Percentiles rank a stretch among this genome's conserved stretches.
These are phyloP conservation scores for Siniperca knerii DNA, from an alignment of 2,113 vertebrate genomes.

Conservation along the genomic window DNA sequence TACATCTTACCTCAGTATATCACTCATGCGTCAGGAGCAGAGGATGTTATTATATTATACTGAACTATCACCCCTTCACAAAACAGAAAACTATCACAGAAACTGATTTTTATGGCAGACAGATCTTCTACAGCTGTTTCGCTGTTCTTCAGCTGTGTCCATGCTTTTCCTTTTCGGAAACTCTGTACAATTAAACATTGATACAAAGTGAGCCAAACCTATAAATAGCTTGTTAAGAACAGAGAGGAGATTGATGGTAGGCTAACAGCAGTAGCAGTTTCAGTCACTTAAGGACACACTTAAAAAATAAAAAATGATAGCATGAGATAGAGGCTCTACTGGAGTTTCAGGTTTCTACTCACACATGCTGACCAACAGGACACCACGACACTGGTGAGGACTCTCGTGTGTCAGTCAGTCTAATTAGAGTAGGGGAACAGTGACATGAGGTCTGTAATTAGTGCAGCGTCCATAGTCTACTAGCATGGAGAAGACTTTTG, in stretches of 20 bases:
- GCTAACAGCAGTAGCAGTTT: conserved; percentile 20
- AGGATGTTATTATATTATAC: not conserved
- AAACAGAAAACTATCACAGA: conserved; percentile 31
- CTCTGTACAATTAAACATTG: conserved; percentile 64
- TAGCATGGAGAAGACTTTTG: conserved; percentile 36
- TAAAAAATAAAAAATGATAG: not conserved
- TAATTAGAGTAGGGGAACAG: conserved; percentile 29
- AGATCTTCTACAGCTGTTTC: conserved; percentile 14
- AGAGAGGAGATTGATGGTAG: conserved; percentile 46
- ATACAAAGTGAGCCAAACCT: conserved; percentile 50
- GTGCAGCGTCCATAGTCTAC: conserved; percentile 1
- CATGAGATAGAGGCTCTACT: not conserved
- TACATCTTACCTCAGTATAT: not conserved
- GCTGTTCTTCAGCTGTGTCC: conserved; percentile 1
- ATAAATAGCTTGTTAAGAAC: conserved; percentile 64
- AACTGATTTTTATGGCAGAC: not conserved
- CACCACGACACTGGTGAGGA: not conserved
- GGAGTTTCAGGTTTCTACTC: conserved; percentile 32
- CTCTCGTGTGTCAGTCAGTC: conserved; percentile 35
- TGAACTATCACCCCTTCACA: not conserved
- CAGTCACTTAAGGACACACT: conserved; percentile 42
- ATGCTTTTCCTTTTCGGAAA: conserved; percentile 18
- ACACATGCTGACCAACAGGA: conserved; percentile 9
- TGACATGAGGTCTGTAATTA: conserved; percentile 23
- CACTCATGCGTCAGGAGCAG: not conserved